phyloP scores from a whole-genome alignment of 1,140 invertebrate genomes.

The Trichonephila clavata region DNA sequence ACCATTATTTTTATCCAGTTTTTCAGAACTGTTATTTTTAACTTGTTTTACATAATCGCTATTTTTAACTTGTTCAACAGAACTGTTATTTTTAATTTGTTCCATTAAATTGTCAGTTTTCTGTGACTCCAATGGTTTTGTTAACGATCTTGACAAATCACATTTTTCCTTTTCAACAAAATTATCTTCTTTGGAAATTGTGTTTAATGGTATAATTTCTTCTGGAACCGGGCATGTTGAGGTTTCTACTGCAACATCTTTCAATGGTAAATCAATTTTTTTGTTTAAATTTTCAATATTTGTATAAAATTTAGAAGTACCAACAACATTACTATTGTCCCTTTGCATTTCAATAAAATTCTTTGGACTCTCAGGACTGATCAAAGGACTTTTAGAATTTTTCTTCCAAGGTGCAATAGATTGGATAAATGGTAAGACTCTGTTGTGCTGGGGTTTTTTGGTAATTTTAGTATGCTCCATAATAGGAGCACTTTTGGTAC shows the following conservation, averaged over 20 bases:
- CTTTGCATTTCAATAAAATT: neutral
- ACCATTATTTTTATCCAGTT: too few relatives aligned
- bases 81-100: too few relatives aligned
- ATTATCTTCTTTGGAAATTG: neutral
- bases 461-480: neutral
- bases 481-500: neutral
- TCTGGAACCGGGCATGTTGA: constrained; percentile 59
- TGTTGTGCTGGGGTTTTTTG: neutral
- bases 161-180: neutral
- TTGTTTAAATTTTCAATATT: constrained; percentile 28
- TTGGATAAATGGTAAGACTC: constrained; percentile 49
- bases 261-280: neutral
- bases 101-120: neutral
- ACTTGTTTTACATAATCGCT: neutral
- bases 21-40: neutral
- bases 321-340: neutral
- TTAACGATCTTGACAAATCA: neutral
- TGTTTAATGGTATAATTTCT: constrained; percentile 65
- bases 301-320: constrained; percentile 60
- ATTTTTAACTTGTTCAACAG: neutral
- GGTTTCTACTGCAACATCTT: neutral
- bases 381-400: constrained; percentile 46
- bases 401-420: constrained; percentile 68
- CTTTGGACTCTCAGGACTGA: constrained; percentile 64
- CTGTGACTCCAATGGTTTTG: neutral